Evolutionary conservation across 2,113 vertebrate genomes (phyloP), one percentile per base, ranked within the genome.

Genomic region (Aix galericulata): DNA sequence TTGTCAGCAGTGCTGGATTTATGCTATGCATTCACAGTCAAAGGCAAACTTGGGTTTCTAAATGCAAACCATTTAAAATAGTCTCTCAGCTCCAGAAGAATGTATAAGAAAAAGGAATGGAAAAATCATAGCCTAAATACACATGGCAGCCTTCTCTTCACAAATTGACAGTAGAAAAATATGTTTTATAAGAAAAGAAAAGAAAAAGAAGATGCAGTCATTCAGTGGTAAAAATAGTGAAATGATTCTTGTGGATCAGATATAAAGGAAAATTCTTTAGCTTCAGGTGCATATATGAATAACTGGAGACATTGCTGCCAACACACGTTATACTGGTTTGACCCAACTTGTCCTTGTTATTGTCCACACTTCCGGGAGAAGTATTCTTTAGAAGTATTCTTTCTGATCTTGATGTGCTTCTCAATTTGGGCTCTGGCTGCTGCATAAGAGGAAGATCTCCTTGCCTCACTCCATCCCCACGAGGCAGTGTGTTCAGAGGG

Each of bases 41-140:
- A 95, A 87, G 76, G 72, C 74, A 76, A 96, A 84, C 94, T 97
- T 42, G 68, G 50, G 78, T 91, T 96, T 96, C 80, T 95, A 94
- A 96, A 95, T 97, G 87, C 16, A 95, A 96, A 84, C 72, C 14
- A 13, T 82, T 82, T 83, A 40, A 87, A 80, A 79, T 17, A 84
- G 71, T 78, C 27, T 93, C 55, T 85, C 80, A 74, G 74, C 13
- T 91, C 56, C 66, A 77, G 62, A 72, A 94, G 69, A 82, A 62
- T 42, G 48, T n/a, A 22, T 32, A 82, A 73, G 74, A 92, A 82
- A 3, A 90, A 75, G 53, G 38, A 95, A 84, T 14, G 82, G 66
- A 78, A 89, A 79, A 90, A 78, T 59, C 58, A 64, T 52, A 59
- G 42, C 60, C 77, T 72, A 42, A 80, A 77, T 86, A 64, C 48